Base-by-base conservation (phyloP, 2,888 invertebrate genomes). In the Lasioglossum figueresi region DNA sequence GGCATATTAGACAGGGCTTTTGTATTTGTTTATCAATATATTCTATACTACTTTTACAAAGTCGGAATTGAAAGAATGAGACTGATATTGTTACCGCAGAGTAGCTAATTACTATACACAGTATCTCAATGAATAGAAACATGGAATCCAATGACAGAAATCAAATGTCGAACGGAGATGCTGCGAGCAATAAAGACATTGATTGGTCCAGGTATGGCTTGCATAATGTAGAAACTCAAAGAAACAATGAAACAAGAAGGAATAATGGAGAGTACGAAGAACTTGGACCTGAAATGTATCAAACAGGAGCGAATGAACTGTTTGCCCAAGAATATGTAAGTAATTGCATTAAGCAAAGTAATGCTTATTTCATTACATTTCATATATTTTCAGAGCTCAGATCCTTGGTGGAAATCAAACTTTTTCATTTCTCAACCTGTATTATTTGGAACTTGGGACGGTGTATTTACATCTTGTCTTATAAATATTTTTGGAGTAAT, bases 401-500 rank as follows among this genome's bases (percentile, higher is more conserved):
- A 97, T 89, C 98, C 98, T 76, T 99, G 99, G 99, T 99, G 99
- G 99, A 98, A 98, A 95, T 97, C 98, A 48, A 99, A 99, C 94
- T 99, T 99, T 95, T 99, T 99, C 94, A 97, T 99, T 95, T 98
- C 98, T 52, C 98, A 99, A 95, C 99, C 99, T 56, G 98, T 99
- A 79, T 96, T 99, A 77, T 99, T 99, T 96, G 99, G 99, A 23
- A 99, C 99, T 1, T 99, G 98, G 98, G 99, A 99, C 95, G 99
- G 99, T 88, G 99, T 99, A 12, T 99, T 99, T 95, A 99, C 99
- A 80, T 99, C 99, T 77, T 99, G 99, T 94, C 97, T 99, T 92
- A 99, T 99, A 93, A 99, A 99, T 95, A 98, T 99, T 83, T 99
- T 99, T 96, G 99, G 99, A 93, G 99, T 99, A 0, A 99, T 99